Percentiles rank a stretch among this genome's conserved stretches.
Conservation (phyloP, 2,888 invertebrate species). For the Stenurella melanura region DNA sequence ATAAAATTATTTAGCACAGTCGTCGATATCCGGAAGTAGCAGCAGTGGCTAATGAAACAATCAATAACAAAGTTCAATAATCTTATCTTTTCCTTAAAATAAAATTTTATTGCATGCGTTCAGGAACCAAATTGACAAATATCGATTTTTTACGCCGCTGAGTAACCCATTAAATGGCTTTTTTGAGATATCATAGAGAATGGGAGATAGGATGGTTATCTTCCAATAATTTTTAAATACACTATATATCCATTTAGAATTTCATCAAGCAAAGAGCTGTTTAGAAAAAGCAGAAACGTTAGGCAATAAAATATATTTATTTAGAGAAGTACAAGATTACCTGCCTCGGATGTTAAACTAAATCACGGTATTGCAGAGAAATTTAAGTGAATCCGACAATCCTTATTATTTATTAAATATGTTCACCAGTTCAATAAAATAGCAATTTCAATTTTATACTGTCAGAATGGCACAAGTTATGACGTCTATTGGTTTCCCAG, state of each 20-base stretch:
- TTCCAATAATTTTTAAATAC: too few relatives aligned
- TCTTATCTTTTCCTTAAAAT: too few relatives aligned
- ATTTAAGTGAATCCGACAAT: slow-evolving; percentile 26
- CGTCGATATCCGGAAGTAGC: too few relatives aligned
- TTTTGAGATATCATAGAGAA: too few relatives aligned
- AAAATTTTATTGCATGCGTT: too few relatives aligned
- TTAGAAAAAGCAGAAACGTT: not conserved
- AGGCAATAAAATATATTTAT: slow-evolving; percentile 12
- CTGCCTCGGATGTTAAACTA: slow-evolving; percentile 10
- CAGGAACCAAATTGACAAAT: too few relatives aligned
- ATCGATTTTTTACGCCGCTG: too few relatives aligned
- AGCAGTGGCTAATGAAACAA: too few relatives aligned
- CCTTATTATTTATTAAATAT: slow-evolving; percentile 52
- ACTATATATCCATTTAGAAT: not conserved
- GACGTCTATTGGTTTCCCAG: slow-evolving; percentile 50
- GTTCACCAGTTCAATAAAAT: slow-evolving; percentile 52
- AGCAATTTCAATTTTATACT: slow-evolving; percentile 57
- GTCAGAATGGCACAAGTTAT: slow-evolving; percentile 54
- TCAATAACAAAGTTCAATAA: too few relatives aligned
- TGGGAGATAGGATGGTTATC: too few relatives aligned
- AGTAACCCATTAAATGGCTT: too few relatives aligned
- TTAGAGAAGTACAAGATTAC: slow-evolving; percentile 3
- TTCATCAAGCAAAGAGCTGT: not conserved
- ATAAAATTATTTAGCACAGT: too few relatives aligned
- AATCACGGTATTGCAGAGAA: slow-evolving; percentile 23